These are phyloP conservation scores for Cynoglossus semilaevis DNA, from an alignment of 2,113 vertebrate genomes.

Conservation along the genomic window DNA sequence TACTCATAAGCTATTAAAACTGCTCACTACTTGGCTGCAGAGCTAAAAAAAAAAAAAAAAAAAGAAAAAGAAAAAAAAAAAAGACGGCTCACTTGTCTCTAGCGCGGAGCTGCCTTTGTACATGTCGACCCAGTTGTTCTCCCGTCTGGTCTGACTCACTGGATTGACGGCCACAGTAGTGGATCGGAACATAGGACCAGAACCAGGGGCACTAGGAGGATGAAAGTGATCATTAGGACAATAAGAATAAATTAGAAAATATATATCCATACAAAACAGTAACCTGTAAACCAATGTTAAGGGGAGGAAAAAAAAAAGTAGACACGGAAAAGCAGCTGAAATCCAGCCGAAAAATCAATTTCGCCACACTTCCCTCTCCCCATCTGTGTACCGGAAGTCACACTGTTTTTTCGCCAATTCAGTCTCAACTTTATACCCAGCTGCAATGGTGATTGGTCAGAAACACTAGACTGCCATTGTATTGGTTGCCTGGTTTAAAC, in stretches of 20 bases:
- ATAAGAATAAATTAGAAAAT: too few species aligned
- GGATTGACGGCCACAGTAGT: conserved; percentile 69
- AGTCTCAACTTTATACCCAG: too few species aligned
- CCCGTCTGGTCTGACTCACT: conserved; percentile 11
- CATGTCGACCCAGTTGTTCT: conserved; percentile 41
- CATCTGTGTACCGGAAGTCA: conserved; percentile 30
- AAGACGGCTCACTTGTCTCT: conserved; percentile 53
- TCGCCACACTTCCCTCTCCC: conserved; percentile 16
- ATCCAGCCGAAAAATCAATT: conserved; percentile 63
- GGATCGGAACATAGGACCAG: conserved; percentile 71
- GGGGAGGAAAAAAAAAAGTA: conserved; percentile 24
- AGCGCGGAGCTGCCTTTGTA: conserved; percentile 7
- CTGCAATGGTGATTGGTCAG: conserved; percentile 22
- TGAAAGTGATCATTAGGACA: not conserved
- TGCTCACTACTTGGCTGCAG: conserved; percentile 6
- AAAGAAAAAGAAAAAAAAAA: too few species aligned
- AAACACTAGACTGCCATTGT: conserved; percentile 1
- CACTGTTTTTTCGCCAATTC: conserved; percentile 34
- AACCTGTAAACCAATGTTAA: too few species aligned
- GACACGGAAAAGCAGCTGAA: conserved; percentile 28
- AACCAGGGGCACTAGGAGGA: conserved; percentile 61
- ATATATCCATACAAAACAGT: too few species aligned
- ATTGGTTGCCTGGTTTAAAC: too few species aligned
- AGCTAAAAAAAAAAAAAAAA: conserved; percentile 17
- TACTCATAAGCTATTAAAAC: conserved; percentile 50